Conservation (phyloP, 2,797 vertebrate genomes). For the Phyllotis vaccarum region DNA sequence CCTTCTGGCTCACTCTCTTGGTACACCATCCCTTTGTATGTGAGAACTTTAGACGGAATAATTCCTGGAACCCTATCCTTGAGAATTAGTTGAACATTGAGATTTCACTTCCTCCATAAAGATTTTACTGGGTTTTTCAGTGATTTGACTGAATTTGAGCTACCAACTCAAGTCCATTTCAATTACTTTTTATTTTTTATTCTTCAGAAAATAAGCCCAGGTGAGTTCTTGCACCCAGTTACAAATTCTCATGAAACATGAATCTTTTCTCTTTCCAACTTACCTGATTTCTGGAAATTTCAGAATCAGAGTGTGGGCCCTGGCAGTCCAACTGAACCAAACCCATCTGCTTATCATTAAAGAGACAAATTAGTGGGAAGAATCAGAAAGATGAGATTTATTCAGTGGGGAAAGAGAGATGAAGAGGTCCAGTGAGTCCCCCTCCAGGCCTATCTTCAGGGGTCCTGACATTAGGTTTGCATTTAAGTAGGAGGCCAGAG, state of each 20-base stretch:
- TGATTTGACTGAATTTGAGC: not conserved
- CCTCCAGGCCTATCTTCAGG: not conserved
- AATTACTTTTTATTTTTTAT: not conserved
- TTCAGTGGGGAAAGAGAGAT: not conserved
- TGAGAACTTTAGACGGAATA: not conserved
- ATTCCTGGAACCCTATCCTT: conserved; percentile 7
- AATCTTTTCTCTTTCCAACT: not conserved
- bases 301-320: not conserved
- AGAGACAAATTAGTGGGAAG: not conserved
- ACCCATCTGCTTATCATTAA: not conserved
- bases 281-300: not conserved
- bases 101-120: conserved; percentile 31
- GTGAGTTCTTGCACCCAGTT: not conserved
- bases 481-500: not conserved
- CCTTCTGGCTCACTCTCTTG: not conserved
- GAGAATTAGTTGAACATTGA: not conserved
- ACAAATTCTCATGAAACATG: not conserved
- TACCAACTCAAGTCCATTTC: not conserved
- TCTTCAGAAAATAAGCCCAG: not conserved
- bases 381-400: not conserved
- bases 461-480: not conserved
- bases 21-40: not conserved
- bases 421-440: not conserved
- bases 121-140: not conserved
- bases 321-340: not conserved